These are phyloP conservation scores for Pseudomyrmex dendroicus DNA, from an alignment of 1,140 invertebrate genomes.

Conservation along the genomic window DNA sequence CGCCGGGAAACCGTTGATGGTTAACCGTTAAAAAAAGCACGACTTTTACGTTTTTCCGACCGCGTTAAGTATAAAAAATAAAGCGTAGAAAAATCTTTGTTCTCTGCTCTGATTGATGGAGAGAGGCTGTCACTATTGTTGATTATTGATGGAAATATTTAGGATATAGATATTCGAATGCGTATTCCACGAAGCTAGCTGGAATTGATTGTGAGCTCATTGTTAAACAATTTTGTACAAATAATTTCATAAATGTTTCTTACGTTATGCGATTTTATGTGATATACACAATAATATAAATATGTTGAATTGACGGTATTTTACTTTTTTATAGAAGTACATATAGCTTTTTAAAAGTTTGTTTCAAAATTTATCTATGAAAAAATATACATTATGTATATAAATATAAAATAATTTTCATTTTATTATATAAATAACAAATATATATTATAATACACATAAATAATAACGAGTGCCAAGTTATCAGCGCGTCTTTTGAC, in stretches of 20 bases:
- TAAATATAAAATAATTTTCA: constrained; percentile 19
- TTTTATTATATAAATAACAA: constrained; percentile 14
- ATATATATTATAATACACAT: background rate
- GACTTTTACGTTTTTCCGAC: background rate
- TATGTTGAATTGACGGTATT: background rate
- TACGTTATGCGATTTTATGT: background rate
- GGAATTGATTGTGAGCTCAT: constrained; percentile 3
- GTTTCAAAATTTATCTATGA: background rate
- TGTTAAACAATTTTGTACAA: constrained; percentile 30
- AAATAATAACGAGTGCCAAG: constrained; percentile 44
- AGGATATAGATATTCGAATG: constrained; percentile 1
- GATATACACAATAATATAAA: background rate
- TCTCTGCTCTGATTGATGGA: background rate
- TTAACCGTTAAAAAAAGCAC: background rate
- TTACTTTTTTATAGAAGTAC: background rate
- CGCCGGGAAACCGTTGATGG: background rate
- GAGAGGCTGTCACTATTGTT: constrained; percentile 31
- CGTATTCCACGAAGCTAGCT: constrained; percentile 1
- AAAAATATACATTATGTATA: background rate
- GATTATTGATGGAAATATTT: background rate
- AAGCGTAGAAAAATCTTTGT: constrained; percentile 12
- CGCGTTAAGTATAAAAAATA: background rate
- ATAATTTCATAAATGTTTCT: background rate
- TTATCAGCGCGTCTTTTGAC: background rate
- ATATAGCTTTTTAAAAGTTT: background rate